phyloP scores from a whole-genome alignment of 2,797 vertebrate genomes.

The Ambastaia sidthimunki region DNA sequence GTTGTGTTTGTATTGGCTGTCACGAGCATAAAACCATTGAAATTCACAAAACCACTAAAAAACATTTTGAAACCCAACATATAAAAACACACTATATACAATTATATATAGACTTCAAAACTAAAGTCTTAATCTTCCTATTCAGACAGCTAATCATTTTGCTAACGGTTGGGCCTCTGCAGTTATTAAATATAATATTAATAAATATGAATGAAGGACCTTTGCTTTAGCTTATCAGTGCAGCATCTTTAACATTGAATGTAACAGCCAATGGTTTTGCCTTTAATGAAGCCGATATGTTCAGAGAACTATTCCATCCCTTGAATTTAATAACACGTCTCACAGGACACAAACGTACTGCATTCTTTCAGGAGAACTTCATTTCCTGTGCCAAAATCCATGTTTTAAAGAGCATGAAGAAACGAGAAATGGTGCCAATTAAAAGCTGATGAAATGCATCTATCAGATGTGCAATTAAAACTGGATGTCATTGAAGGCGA shows the following conservation, averaged over 20 bases:
- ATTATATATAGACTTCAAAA: not conserved
- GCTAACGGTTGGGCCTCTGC: not conserved
- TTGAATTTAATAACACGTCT: not conserved
- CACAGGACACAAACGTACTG: not conserved
- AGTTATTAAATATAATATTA: constrained; percentile 1
- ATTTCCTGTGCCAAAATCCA: not conserved
- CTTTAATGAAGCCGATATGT: not conserved
- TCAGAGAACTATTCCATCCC: not conserved
- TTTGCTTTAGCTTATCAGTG: not conserved
- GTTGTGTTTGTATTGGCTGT: not conserved
- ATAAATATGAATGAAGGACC: not conserved
- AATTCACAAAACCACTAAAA: too few species aligned
- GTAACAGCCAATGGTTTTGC: not conserved
- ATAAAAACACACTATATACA: not conserved
- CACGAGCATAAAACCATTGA: not conserved
- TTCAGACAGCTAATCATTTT: not conserved
- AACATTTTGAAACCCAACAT: not conserved
- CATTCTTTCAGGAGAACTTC: not conserved
- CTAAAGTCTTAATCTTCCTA: not conserved
- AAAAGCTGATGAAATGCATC: constrained; percentile 21
- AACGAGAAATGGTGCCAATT: not conserved
- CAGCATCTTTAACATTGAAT: not conserved
- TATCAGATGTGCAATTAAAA: constrained; percentile 28
- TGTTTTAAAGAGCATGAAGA: not conserved
- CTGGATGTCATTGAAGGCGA: constrained; percentile 7